Conservation (phyloP, 2,797 vertebrate genomes). For the Varecia variegata region DNA sequence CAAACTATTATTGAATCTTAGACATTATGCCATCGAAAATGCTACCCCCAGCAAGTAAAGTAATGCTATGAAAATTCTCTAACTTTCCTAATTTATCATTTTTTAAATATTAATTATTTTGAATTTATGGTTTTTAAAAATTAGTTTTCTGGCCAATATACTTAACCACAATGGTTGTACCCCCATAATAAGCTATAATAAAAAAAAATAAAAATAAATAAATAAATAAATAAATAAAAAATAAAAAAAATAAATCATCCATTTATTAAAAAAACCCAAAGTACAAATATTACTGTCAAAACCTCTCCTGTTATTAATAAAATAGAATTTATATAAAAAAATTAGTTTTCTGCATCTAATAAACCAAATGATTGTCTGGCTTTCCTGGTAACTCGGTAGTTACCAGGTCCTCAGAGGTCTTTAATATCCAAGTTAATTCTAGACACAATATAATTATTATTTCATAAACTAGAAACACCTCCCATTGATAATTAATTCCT, state of each 20-base stretch:
- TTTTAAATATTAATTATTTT: neutral
- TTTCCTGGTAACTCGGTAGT: neutral
- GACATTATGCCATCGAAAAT: neutral
- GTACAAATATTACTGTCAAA: too few relatives aligned
- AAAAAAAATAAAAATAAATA: too few relatives aligned
- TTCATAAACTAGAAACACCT: constrained; percentile 23
- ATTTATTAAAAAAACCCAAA: too few relatives aligned
- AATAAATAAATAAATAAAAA: too few relatives aligned
- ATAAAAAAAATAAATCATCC: too few relatives aligned
- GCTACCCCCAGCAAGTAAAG: neutral
- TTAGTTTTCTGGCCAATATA: too few relatives aligned
- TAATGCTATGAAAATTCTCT: neutral
- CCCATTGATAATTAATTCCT: constrained; percentile 54
- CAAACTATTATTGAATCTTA: neutral
- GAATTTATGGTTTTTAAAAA: neutral
- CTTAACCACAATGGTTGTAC: too few relatives aligned
- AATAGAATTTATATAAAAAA: too few relatives aligned
- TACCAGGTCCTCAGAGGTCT: neutral
- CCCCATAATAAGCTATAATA: too few relatives aligned
- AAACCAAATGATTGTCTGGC: neutral
- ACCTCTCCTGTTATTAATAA: too few relatives aligned
- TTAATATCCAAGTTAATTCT: neutral
- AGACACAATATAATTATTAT: neutral
- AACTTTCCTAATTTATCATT: neutral
- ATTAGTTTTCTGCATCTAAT: neutral